Base-by-base conservation (phyloP, 2,888 invertebrate species). In the Oscheius sp. region DNA sequence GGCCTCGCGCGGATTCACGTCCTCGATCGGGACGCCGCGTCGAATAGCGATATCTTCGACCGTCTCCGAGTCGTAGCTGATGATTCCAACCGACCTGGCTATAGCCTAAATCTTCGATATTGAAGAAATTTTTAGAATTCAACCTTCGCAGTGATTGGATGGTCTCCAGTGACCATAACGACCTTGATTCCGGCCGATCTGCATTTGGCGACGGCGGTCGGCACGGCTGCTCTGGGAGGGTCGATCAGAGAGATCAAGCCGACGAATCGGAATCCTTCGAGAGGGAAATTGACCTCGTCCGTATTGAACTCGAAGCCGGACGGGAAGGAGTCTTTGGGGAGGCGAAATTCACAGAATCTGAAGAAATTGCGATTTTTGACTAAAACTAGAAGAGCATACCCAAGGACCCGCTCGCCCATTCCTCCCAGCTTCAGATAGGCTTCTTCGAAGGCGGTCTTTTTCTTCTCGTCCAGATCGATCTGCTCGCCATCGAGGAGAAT, bases 271-370 rank as follows among this genome's bases (percentile, higher is more conserved):
- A 96, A 93, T 89, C 94, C 94, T 57, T 76, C 76, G 21, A 83
- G 68, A 55, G 81, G 83, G 83, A 83, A 82, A 79, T 82, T 80
- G 32, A 85, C 81, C 32, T 90, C 87, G 73, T 90, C 90, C 35
- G 88, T 92, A 91, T 96, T 95, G 92, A 96, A 99, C 90, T 94
- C 93, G 91, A 93, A 98, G 80, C 95, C 95, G 82, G 93, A 92
- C 47, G 96, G 96, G 91, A 94, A 98, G 91, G 96, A 94, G 90
- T 95, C 95, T 58, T 93, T 93, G 74, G 96, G 96, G 87, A 99
- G 92, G 90, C 93, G 58, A 80, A 93, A 93, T 91, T 99, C 98
- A 91, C 98, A 98, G 93, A 99, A 95, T 29, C 94, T 92, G 48
- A 86, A 73, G 32, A 58, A 53, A 29, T 53, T 53, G 7, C 53